These are phyloP conservation scores for Rhyacophila evoluta DNA, from an alignment of 2,888 invertebrate species.

Conservation along the genomic window DNA sequence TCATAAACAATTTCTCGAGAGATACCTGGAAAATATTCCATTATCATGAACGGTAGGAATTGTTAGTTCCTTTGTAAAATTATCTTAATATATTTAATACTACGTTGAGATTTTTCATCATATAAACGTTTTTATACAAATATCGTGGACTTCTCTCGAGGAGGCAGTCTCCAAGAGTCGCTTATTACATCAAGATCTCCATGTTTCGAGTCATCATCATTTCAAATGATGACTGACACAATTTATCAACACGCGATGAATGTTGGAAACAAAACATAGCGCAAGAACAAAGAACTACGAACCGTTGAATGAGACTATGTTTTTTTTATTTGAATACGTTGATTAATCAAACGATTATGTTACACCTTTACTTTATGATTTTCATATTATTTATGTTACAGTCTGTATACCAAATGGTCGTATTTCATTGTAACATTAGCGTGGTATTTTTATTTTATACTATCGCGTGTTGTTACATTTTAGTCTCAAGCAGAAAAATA, in stretches of 20 bases:
- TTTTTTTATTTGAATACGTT: conserved; percentile 25
- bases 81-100: too few species aligned
- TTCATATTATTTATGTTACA: conserved; percentile 2
- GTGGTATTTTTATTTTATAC: neutral
- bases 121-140: neutral
- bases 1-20: too few species aligned
- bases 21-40: too few species aligned
- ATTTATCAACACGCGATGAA: conserved; percentile 18
- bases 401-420: conserved; percentile 9
- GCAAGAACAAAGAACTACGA: neutral
- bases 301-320: neutral
- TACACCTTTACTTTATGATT: conserved; percentile 27
- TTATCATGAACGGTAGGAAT: too few species aligned
- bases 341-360: conserved; percentile 29
- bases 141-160: neutral
- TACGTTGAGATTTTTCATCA: too few species aligned
- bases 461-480: neutral
- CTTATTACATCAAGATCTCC: neutral
- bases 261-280: neutral
- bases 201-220: conserved; percentile 9
- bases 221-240: conserved; percentile 11
- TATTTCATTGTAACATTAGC: conserved; percentile 15
- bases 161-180: neutral
- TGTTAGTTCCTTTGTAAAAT: too few species aligned
- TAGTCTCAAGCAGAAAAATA: neutral